phyloP scores from a whole-genome alignment of 2,113 vertebrate species.

The Athene noctua region DNA sequence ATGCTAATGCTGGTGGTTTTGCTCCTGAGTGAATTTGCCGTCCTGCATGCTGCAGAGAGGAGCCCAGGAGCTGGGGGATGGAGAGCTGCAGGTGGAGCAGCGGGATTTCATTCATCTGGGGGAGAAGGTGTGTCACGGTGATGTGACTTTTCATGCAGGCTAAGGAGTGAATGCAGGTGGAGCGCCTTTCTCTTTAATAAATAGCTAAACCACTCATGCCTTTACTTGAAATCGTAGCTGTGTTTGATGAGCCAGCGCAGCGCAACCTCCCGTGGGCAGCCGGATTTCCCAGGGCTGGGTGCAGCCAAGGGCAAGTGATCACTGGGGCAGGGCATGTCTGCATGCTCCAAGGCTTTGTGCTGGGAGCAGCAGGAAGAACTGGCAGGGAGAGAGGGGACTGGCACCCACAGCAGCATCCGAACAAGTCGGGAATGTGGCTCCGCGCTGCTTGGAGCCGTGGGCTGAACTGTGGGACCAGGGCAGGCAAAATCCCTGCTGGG shows the following conservation, averaged over 20 bases:
- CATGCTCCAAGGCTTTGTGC: background rate
- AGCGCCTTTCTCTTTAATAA: background rate
- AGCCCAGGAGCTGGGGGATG: background rate
- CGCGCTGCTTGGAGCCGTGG: background rate
- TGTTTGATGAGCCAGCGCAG: background rate
- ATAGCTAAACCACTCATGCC: background rate
- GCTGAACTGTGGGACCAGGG: background rate
- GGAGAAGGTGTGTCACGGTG: background rate
- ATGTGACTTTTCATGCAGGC: background rate
- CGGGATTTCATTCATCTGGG: background rate
- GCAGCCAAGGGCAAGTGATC: background rate
- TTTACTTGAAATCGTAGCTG: background rate
- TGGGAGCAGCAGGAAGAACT: background rate
- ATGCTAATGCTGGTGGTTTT: background rate
- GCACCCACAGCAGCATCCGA: rapidly evolving
- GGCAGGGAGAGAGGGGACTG: background rate
- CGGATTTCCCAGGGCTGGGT: background rate
- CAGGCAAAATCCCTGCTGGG: background rate
- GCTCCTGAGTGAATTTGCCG: background rate
- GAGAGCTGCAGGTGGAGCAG: background rate
- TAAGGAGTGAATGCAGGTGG: background rate
- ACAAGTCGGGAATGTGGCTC: background rate
- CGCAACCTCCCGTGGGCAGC: background rate
- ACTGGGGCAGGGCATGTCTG: background rate
- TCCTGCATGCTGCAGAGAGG: background rate